These are phyloP conservation scores for Psilanteris sp. DNA, from an alignment of 1,140 invertebrate genomes.

Conservation along the genomic window DNA sequence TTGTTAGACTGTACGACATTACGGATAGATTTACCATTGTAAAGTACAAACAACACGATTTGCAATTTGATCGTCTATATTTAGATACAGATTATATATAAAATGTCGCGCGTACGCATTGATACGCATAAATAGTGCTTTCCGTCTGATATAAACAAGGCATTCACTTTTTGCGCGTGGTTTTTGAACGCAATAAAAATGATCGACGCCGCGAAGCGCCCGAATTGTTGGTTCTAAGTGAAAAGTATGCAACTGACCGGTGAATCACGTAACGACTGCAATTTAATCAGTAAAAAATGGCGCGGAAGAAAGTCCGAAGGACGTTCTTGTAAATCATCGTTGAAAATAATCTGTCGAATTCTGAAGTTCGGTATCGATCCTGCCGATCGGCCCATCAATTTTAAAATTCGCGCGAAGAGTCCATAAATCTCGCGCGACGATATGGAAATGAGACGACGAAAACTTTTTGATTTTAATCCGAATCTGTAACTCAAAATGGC, in stretches of 20 bases:
- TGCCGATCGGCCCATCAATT: constrained; percentile 25
- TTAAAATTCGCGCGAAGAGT: constrained; percentile 9
- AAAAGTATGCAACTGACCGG: neutral
- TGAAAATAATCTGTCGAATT: constrained; percentile 31
- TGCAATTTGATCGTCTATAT: too few relatives aligned
- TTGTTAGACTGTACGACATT: too few relatives aligned
- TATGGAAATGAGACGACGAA: constrained; percentile 46
- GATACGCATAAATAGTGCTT: too few relatives aligned
- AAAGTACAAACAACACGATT: too few relatives aligned
- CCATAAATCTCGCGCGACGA: constrained; percentile 33
- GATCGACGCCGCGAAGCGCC: too few relatives aligned
- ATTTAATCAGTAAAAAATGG: constrained; percentile 26
- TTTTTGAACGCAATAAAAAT: too few relatives aligned
- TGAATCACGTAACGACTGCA: constrained; percentile 5
- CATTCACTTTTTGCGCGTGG: too few relatives aligned
- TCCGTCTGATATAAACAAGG: too few relatives aligned
- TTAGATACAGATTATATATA: too few relatives aligned
- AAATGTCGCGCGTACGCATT: too few relatives aligned
- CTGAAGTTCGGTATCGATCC: constrained; percentile 21
- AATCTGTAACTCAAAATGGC: constrained; percentile 47
- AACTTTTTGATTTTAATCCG: constrained; percentile 43
- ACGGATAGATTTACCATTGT: too few relatives aligned
- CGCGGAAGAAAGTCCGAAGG: neutral
- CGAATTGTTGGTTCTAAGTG: too few relatives aligned
- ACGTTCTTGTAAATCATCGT: constrained; percentile 24